Base-by-base conservation (phyloP, 1,140 invertebrate genomes). In the Drosophila teissieri region DNA sequence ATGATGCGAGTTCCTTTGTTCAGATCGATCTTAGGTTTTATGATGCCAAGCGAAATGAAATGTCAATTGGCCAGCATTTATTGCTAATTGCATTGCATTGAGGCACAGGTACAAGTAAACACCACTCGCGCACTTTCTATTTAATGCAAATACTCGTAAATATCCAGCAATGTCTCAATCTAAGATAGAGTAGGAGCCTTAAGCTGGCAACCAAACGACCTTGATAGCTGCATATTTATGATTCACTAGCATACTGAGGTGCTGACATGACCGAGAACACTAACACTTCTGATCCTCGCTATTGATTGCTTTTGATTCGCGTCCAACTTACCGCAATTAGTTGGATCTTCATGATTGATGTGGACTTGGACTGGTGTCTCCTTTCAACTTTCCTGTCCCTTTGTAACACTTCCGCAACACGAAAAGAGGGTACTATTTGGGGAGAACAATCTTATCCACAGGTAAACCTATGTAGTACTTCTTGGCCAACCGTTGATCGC, bases 11-110 rank as follows among this genome's bases (percentile, higher is more conserved):
- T 61, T 44, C 46, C 44, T 52, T 40, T 72, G 49, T 52, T 45
- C 46, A n/a, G 24, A 27, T 60, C 24, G 46, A 68, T 68, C 61
- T 52, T 19, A 37, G 17, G 14, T 65, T 46, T 69, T 61, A 61
- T 56, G 64, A 57, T 54, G 37, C 42, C 40, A 62, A 56, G 22
- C 31, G 37, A 34, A 48, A 73, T 68, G 17, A 86, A 86, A 86
- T 89, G 82, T 76, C 82, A 86, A 78, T 86, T 81, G 65, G 55
- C 46, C 57, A 78, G 62, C 77, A 67, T 76, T 88, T 82, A 86
- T 88, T 79, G 82, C 75, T 80, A 78, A 85, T 81, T 81, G 82
- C 77, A 45, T 80, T 64, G 60, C 67, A 84, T 85, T 85, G 73
- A 74, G 42, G 31, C 69, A 78, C 40, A 60, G 46, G 44, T 46